Evolutionary conservation across 1,140 invertebrate genomes (phyloP).

Genomic region (Drosophila parvula): DNA sequence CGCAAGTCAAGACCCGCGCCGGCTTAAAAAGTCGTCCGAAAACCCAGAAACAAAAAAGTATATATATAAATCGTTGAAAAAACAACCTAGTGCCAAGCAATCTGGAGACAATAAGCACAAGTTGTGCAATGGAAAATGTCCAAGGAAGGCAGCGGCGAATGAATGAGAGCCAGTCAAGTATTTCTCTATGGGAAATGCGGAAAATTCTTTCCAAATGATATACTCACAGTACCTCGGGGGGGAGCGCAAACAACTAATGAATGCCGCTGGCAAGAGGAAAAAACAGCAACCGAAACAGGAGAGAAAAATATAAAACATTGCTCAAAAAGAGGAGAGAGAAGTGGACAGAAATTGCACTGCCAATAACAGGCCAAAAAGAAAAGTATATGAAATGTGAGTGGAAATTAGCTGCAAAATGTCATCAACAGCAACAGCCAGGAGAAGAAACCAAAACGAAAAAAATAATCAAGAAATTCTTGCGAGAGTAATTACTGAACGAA

Average conservation of each 20-base stretch:
- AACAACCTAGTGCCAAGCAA: conserved; percentile 35
- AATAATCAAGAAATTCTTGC: conserved; percentile 20
- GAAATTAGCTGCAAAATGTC: conserved; percentile 57
- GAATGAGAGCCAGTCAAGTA: conserved; percentile 28
- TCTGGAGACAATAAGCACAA: conserved; percentile 65
- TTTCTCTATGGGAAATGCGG: conserved; percentile 28
- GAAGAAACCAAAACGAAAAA: conserved; percentile 13
- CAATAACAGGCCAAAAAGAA: conserved; percentile 52
- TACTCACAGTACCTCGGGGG: conserved; percentile 25
- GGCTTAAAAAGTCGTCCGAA: conserved; percentile 37
- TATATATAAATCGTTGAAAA: conserved; percentile 5
- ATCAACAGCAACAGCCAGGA: conserved; percentile 34
- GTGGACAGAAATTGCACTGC: conserved; percentile 44
- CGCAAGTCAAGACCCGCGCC: conserved; percentile 15
- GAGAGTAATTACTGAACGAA: conserved; percentile 28
- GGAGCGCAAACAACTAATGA: conserved; percentile 34
- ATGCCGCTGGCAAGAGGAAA: conserved; percentile 37
- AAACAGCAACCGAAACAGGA: conserved; percentile 25
- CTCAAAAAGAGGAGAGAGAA: conserved; percentile 1
- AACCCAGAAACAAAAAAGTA: conserved; percentile 2
- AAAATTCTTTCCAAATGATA: conserved; percentile 40
- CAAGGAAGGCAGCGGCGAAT: conserved; percentile 13
- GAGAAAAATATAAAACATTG: conserved; percentile 20
- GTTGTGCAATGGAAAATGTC: conserved; percentile 66
- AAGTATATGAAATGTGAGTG: conserved; percentile 50